phyloP scores from a whole-genome alignment of 2,888 invertebrate genomes.

The Chalcis sispes region DNA sequence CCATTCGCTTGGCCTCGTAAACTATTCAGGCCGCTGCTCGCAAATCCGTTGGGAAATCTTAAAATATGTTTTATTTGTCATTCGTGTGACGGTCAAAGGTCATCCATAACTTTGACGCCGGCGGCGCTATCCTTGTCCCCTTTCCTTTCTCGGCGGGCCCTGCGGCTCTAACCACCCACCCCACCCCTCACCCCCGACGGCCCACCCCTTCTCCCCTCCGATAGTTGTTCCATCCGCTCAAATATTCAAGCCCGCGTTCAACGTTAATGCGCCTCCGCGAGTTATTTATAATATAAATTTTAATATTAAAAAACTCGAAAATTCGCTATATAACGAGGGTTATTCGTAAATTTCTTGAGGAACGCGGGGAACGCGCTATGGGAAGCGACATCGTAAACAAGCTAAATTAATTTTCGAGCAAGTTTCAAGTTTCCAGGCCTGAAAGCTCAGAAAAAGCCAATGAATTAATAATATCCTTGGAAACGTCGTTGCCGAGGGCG shows the following conservation, averaged over 20 bases:
- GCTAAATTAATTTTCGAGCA: slow-evolving; percentile 33
- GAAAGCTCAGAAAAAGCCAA: slow-evolving; percentile 20
- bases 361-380: not conserved
- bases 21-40: slow-evolving; percentile 65
- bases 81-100: slow-evolving; percentile 66
- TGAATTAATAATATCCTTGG: slow-evolving; percentile 25
- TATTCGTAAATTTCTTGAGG: slow-evolving; percentile 42
- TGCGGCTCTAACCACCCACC: no score
- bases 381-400: slow-evolving; percentile 36
- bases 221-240: slow-evolving; percentile 17
- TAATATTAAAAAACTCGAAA: slow-evolving; percentile 31
- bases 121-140: slow-evolving; percentile 19
- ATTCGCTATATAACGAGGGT: slow-evolving; percentile 34
- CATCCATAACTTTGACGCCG: slow-evolving; percentile 60
- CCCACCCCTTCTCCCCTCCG: not conserved
- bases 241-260: slow-evolving; percentile 31
- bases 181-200: not conserved
- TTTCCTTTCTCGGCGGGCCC: not conserved
- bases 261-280: not conserved
- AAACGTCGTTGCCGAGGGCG: not conserved
- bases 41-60: slow-evolving; percentile 72
- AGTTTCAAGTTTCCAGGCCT: slow-evolving; percentile 5
- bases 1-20: slow-evolving; percentile 63
- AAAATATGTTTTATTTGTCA: slow-evolving; percentile 74
- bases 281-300: slow-evolving; percentile 33